phyloP scores from a whole-genome alignment of 2,797 vertebrate species.

The Eurystomus glaucurus region DNA sequence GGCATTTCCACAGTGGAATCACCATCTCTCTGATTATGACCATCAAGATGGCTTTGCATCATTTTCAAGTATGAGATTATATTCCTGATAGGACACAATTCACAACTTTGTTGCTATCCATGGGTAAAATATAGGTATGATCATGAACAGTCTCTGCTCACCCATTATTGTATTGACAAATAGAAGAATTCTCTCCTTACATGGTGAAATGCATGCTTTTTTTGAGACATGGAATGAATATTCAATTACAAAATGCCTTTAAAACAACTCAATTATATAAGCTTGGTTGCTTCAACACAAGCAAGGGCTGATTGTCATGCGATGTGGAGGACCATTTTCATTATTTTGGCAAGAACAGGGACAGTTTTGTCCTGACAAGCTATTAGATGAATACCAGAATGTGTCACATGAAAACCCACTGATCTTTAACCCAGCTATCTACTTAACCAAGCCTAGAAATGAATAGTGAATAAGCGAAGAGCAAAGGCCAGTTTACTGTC shows the following conservation, averaged over 20 bases:
- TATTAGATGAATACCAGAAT: conserved; percentile 86
- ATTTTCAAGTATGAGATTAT: conserved; percentile 66
- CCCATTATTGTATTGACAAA: conserved; percentile 6
- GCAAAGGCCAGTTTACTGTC: conserved; percentile 85
- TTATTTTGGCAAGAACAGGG: conserved; percentile 92
- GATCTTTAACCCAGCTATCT: conserved; percentile 87
- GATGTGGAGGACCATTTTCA: conserved; percentile 89
- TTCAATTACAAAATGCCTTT: conserved; percentile 56
- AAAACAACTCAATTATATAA: conserved; percentile 74
- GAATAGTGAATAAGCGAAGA: conserved; percentile 84
- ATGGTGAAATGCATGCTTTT: conserved; percentile 6
- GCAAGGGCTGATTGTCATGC: conserved; percentile 93
- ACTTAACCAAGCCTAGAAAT: conserved; percentile 85
- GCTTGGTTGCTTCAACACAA: conserved; percentile 80
- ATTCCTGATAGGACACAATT: conserved; percentile 25
- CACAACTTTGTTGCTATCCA: conserved; percentile 33
- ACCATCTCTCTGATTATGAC: conserved; percentile 50
- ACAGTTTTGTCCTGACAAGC: conserved; percentile 92
- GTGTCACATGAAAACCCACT: conserved; percentile 92
- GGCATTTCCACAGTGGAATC: conserved; percentile 69
- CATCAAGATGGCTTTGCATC: conserved; percentile 60
- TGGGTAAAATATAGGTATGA: background rate
- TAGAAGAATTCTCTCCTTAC: conserved; percentile 13
- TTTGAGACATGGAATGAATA: background rate
- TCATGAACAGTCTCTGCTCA: conserved; percentile 8